Base-by-base conservation (phyloP, 2,113 vertebrate genomes). In the Salvator merianae region DNA sequence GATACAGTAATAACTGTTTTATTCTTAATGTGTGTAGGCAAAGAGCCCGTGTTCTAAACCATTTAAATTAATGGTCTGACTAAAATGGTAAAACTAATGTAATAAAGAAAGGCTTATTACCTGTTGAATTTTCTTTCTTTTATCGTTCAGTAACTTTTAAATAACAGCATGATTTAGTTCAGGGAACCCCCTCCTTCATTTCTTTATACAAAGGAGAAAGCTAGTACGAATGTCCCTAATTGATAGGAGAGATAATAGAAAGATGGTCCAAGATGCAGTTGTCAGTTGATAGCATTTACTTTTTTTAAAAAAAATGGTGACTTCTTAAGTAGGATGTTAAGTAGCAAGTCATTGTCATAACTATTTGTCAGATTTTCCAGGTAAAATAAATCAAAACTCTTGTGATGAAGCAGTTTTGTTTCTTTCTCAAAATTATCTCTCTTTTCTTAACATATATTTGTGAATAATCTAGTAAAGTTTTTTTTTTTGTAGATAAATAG, bases 401-500 rank as follows among this genome's bases (percentile, higher is more conserved):
- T 47, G 26, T 26, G 40, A 55, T 76, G 18, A 20, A 59, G 6
- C 4, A 63, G 4, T 36, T 63, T 77, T 55, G n/a, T 59, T 13
- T 63, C 6, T 40, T 73, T 28, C 71, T 26, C 13, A 40, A 40
- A 40, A 22, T 24, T 24, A 24, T 73, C 12, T 43, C 26, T 86
- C 86, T 12, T 0, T 68, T 47, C 9, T 0, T 26, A 47, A 59
- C 10, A 9, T 47, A 47, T 47, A 47, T 47, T 7, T 47, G 43
- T 47, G 6, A 47, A 47, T 47, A 47, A 59, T 20, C 18, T 59
- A 59, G n/a, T n/a, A 4, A 59, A 20, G 85, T 71, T 5, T 78
- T 16, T 77, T 36, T 84, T 55, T 1, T 0, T 30, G 3, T 0
- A 0, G 4, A 3, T 18, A 59, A 63, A 32, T 50, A 22, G 5